Evolutionary conservation across 2,113 vertebrate species (phyloP), one percentile per base, ranked within the genome.

Genomic region (Micronycteris hirsuta): DNA sequence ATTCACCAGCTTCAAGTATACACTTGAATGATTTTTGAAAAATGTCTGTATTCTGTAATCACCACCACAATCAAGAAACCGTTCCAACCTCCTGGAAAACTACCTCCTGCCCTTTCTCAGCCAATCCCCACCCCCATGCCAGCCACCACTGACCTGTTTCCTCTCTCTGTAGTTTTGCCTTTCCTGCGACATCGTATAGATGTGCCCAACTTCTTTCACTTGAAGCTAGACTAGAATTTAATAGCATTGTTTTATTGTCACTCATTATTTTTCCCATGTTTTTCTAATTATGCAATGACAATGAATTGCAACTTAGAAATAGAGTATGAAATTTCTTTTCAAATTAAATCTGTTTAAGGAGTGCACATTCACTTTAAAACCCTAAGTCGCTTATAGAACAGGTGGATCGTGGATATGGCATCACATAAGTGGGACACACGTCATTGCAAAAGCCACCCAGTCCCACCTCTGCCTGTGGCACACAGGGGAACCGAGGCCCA

Each of bases 61-160:
- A 19, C 8, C 19, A 52, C 20, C 1, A n/a, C 33, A 24, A 43
- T 65, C 31, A 36, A 58, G 58, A 78, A 36, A 6, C 3, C 1
- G 41, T 33, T 38, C 43, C 41, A 3, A 2, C 7, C 12, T 4
- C 14, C 41, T 4, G 6, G 15, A 52, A 65, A n/a, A 16, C 3
- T 2, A 12, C 31, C 38, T 4, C 31, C 4, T 0, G 19, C 3
- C 20, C 1, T 36, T 31, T 63, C 10, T 7, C 24, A 0, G 10
- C 4, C n/a, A 14, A 1, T 9, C 41, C 47, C 56, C 13, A 0
- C 8, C 36, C 24, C 38, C 7, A 9, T 76, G 24, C 47, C 13
- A 11, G 26, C 15, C 31, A 7, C 33, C n/a, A 7, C 56, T 13
- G 4, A 14, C 22, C 86, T 47, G 41, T 43, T 33, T 19, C 45